Base-by-base conservation (phyloP, 2,113 vertebrate species). In the Gavia stellata region DNA sequence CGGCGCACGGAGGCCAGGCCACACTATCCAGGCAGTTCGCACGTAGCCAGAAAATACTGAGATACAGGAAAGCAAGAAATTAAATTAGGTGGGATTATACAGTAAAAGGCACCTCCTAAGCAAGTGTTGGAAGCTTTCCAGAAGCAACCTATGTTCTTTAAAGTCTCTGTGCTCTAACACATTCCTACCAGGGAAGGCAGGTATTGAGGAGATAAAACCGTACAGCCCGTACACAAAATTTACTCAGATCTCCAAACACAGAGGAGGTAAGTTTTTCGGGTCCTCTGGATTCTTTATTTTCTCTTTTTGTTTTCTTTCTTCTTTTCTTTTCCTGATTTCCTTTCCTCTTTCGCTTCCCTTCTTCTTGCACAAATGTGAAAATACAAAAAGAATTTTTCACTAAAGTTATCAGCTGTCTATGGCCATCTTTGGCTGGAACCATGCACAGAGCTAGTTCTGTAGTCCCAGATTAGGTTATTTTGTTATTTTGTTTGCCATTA, bases 351-450 rank as follows among this genome's bases (percentile, higher is more conserved):
- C 9, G 1, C 33, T 50, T 40, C 18, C 24, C 6, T 47, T 53
- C 44, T 45, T 66, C 70, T 65, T 73, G 50, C 61, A 50, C 15
- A 86, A 81, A 77, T 6, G 31, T 34, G n/a, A 83, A 92, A 72
- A 38, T 17, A 36, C 5, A 62, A 40, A 58, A 62, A 31, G 9
- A 44, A 24, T 18, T 34, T 56, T 73, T n/a, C 20, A 26, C 10
- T 40, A 0, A 33, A 34, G 4, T 5, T 17, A 19, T 10, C 50
- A 59, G 15, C 8, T 3, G 9, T 8, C n/a, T 63, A 11, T 33
- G 50, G 3, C 28, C 61, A 5, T 61, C 20, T 66, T 45, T 65
- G 58, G 10, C 38, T 56, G 28, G 49, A 84, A 42, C 12, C 23
- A 29, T 1, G 15, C 9, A 23, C 40, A 56, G 47, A 62, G n/a